Evolutionary conservation across 2,113 vertebrate species (phyloP).

Genomic region (Mellivora capensis): DNA sequence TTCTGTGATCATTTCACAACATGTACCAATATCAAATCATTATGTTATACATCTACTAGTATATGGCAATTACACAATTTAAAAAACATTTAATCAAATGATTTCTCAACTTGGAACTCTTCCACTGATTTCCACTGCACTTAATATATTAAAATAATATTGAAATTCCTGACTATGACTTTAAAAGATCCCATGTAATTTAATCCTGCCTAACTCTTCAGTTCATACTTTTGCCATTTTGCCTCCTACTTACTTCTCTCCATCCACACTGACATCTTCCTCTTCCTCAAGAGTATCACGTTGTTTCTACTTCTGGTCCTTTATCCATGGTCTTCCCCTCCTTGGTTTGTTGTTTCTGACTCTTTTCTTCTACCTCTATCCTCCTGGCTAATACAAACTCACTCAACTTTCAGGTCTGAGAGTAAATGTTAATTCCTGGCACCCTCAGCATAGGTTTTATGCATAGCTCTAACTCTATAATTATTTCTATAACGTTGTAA

Average conservation of each 20-base stretch:
- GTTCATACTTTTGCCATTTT: background rate
- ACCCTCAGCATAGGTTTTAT: background rate
- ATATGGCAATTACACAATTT: background rate
- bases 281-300: background rate
- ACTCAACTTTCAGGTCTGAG: background rate
- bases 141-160: background rate
- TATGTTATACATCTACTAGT: background rate
- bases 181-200: background rate
- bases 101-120: constrained; percentile 16
- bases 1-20: background rate
- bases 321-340: background rate
- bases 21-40: background rate
- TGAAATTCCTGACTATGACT: background rate
- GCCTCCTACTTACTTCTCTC: background rate
- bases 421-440: background rate
- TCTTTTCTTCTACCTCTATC: background rate
- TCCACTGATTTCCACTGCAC: background rate
- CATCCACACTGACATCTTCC: background rate
- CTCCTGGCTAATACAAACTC: background rate
- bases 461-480: background rate
- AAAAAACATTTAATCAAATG: background rate
- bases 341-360: background rate
- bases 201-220: background rate
- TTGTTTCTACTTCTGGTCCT: background rate
- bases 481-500: background rate